phyloP scores from a whole-genome alignment of 2,113 vertebrate species.

The Ornithorhynchus anatinus region DNA sequence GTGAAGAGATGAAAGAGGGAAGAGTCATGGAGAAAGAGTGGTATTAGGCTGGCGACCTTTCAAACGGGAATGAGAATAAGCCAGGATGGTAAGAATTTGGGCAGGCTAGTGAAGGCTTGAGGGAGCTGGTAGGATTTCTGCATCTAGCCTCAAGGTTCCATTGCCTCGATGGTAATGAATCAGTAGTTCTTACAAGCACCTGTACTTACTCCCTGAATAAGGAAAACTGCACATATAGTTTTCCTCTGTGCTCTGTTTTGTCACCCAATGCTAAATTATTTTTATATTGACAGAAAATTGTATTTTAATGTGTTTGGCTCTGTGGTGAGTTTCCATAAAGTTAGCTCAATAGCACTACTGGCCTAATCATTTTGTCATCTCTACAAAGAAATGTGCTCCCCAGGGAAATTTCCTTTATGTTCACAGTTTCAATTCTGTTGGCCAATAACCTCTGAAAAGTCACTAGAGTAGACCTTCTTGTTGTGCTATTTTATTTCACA shows the following conservation, averaged over 20 bases:
- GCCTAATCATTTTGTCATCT: constrained; percentile 49
- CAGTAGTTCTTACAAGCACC: constrained; percentile 4
- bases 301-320: constrained; percentile 19
- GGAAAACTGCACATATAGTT: neutral
- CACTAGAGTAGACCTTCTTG: neutral
- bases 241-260: neutral
- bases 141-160: too few species aligned
- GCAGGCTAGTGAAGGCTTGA: too few species aligned
- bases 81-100: too few species aligned
- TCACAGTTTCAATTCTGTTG: constrained; percentile 46
- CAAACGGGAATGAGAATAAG: too few species aligned
- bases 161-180: neutral
- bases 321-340: constrained; percentile 39
- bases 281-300: constrained; percentile 23
- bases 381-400: constrained; percentile 43
- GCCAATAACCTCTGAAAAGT: constrained; percentile 43
- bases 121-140: too few species aligned
- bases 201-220: constrained; percentile 12
- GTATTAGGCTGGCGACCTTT: too few species aligned
- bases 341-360: constrained; percentile 14
- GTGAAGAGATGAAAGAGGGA: too few species aligned
- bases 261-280: neutral
- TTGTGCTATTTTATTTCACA: constrained; percentile 54
- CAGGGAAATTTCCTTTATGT: constrained; percentile 55
- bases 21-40: too few species aligned